Evolutionary conservation across 2,113 vertebrate genomes (phyloP), one percentile per base, ranked within the genome.

Genomic region (Cebus imitator): DNA sequence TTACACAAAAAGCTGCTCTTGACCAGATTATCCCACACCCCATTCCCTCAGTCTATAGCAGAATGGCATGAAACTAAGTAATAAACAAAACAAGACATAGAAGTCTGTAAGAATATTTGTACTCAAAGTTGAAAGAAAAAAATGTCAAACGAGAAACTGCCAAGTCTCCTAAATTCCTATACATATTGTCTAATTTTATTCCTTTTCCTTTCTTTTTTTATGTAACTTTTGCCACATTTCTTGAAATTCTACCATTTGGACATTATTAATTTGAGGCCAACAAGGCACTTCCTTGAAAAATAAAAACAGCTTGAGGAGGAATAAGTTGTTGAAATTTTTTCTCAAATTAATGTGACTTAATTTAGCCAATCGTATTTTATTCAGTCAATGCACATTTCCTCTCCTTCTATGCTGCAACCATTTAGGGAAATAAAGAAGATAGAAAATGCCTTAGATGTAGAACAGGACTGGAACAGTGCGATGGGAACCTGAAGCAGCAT

Each of bases 391-490:
- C 23, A 68, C 0, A 2, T 11, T 30, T 75, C 13, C 48, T 58
- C 11, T 75, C 23, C 30, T 82, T 10, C 50, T 90, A 0, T 32
- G 5, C 20, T 90, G 6, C 20, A 16, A 20, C 45, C 43, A 83
- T 72, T 35, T 35, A 43, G n/a, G 5, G 3, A 4, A 48, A 18
- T 21, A 2, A 43, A 25, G 8, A 1, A 8, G 3, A 21, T 0
- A 35, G 66, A 64, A 58, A 13, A 37, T 18, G n/a, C 16, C 70
- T 40, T 40, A 21, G 37, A 12, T 37, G n/a, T 73, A 23, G 70
- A 37, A 3, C 9, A 43, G 18, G 32, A 17, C 3, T 37, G 57
- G 17, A 30, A 20, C 7, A 40, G 4, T 43, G 25, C 0, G 21
- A 13, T 12, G 7, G 80, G 10, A 13, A 70, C 50, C 40, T 30